Conservation (phyloP, 2,113 vertebrate species). For the Hydrochoerus hydrochaeris region DNA sequence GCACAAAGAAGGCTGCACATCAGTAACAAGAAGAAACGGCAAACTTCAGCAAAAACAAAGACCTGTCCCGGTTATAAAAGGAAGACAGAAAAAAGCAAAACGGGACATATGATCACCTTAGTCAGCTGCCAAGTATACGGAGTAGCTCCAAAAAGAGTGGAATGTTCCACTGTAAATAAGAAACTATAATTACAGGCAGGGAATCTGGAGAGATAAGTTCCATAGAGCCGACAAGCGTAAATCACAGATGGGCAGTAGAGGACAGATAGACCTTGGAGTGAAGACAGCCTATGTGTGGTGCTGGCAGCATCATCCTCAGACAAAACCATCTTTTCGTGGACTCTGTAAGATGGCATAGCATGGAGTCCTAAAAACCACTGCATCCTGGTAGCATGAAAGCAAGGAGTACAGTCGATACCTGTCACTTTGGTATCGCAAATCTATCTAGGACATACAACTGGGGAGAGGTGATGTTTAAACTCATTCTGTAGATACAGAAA, state of each 20-base stretch:
- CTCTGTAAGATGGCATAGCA: background rate
- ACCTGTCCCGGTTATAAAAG: constrained; percentile 71
- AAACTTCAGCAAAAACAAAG: constrained; percentile 87
- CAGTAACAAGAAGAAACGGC: constrained; percentile 80
- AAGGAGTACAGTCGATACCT: background rate
- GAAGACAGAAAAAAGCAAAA: constrained; percentile 72
- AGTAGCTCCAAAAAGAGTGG: constrained; percentile 70
- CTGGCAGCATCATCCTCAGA: constrained; percentile 44
- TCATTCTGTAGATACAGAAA: background rate
- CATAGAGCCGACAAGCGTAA: background rate
- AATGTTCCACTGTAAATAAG: constrained; percentile 63
- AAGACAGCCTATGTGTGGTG: background rate
- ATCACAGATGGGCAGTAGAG: background rate
- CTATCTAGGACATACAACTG: too few species aligned
- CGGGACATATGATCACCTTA: constrained; percentile 67
- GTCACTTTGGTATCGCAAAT: background rate
- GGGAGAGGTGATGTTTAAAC: background rate
- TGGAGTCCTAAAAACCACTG: background rate
- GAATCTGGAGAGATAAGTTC: constrained; percentile 60
- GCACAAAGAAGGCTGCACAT: constrained; percentile 81
- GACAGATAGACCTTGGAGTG: background rate
- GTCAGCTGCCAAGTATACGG: constrained; percentile 69
- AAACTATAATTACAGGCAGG: constrained; percentile 69
- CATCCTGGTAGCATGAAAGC: background rate
- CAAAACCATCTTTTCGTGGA: background rate